Base-by-base conservation (phyloP, 1,140 invertebrate genomes). In the Formica selysi region DNA sequence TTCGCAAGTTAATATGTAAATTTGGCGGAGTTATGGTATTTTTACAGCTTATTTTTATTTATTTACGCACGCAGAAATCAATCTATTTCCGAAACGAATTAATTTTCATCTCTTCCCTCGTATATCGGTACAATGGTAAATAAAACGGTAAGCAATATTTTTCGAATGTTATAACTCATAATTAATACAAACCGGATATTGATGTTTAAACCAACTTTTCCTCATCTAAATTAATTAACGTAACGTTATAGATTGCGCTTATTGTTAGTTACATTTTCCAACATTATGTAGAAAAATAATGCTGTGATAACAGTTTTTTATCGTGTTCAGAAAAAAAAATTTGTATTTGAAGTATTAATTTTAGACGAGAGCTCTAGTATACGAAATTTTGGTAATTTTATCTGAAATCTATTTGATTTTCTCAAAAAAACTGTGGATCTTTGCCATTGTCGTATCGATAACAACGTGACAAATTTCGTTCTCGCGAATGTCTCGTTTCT, bases 1-100 rank as follows among this genome's bases (percentile, higher is more conserved):
- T 54, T 83, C 61, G 79, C 61, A 68, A 73, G 79, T 74, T 83
- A 83, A 83, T 73, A 83, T 83, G 68, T 62, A 83, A 83, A 83
- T 83, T 73, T 83, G 3, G 6, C 79, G 57, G 26, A 73, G 61
- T 74, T 81, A 54, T 38, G 41, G 54, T 84, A 68, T 13, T 59
- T 73, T 70, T 38, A 54, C 19, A 54, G 32, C 44, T 62, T 19
- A 86, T 84, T 71, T 86, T 62, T 41, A 61, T 83, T 74, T 73
- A 83, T 83, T 73, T 74, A 65, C 54, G 68, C 65, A 59, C 65
- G 44, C 80, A 68, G 70, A 22, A 65, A 65, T 84, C 70, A 67
- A 84, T 61, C 85, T 5, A 83, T 38, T 86, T 74, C 67, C 44
- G 32, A 81, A 86, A 73, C 65, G 38, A 48, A 84, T 84, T 86